Conservation (phyloP, 2,797 vertebrate genomes). For the Chelon auratus region DNA sequence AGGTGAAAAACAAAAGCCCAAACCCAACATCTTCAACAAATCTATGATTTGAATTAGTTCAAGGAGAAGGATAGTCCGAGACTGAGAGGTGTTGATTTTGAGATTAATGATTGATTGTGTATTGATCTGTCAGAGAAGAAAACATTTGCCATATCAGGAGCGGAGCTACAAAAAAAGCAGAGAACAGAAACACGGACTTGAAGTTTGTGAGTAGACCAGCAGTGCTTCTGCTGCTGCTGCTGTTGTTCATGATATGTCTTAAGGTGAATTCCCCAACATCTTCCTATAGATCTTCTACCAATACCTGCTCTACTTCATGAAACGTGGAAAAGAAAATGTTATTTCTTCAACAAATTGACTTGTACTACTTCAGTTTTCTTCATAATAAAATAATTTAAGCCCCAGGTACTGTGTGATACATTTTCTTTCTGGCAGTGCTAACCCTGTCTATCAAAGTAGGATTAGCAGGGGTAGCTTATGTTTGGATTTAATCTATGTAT, state of each 20-base stretch:
- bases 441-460: no score
- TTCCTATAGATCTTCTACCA: neutral
- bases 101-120: conserved; percentile 27
- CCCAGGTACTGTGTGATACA: no score
- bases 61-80: neutral
- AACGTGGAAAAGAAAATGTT: neutral
- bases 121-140: conserved; percentile 15
- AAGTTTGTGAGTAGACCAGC: neutral
- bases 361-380: no score
- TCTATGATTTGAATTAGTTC: neutral
- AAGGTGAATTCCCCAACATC: neutral
- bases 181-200: neutral
- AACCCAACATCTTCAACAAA: neutral
- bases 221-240: no score
- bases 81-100: conserved; percentile 21
- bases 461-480: no score
- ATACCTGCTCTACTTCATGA: no score
- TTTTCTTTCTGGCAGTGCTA: no score
- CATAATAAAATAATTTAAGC: no score
- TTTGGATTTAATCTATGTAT: no score
- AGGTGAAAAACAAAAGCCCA: no score
- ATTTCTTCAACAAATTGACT: neutral
- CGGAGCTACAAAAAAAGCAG: conserved; percentile 12
- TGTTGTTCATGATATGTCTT: neutral
- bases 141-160: conserved; percentile 5